These are phyloP conservation scores for Tragelaphus imberbis DNA, from an alignment of 2,113 vertebrate species.

Conservation along the genomic window DNA sequence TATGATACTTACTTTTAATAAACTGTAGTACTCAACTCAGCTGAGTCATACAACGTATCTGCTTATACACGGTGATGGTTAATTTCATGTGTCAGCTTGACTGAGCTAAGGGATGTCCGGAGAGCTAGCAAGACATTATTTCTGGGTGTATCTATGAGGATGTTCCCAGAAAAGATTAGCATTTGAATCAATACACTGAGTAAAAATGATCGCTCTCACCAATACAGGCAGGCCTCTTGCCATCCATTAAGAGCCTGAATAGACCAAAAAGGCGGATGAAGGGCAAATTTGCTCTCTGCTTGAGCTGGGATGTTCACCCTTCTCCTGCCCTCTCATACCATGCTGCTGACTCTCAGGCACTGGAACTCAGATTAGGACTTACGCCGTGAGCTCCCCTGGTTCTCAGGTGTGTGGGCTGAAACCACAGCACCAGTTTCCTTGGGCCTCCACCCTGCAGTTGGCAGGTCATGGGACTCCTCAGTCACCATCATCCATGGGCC, in stretches of 20 bases:
- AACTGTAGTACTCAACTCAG: background rate
- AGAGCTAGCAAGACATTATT: background rate
- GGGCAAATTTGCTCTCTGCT: background rate
- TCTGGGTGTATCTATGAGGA: background rate
- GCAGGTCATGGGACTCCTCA: background rate
- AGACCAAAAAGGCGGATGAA: background rate
- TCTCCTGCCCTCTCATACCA: background rate
- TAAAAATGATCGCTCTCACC: background rate
- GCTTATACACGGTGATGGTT: background rate
- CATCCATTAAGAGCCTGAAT: background rate
- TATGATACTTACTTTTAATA: background rate
- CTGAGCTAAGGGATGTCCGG: background rate
- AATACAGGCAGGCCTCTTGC: background rate
- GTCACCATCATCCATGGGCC: too few relatives aligned
- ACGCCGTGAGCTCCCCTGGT: background rate
- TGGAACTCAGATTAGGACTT: background rate
- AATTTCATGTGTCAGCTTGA: background rate
- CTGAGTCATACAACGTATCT: background rate
- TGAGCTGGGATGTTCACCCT: background rate
- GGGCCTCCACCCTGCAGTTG: background rate
- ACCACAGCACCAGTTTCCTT: background rate
- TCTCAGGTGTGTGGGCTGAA: background rate
- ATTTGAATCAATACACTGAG: background rate
- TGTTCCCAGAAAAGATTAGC: background rate
- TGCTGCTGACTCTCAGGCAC: background rate